phyloP scores from a whole-genome alignment of 2,113 vertebrate genomes.

The Cariama cristata region DNA sequence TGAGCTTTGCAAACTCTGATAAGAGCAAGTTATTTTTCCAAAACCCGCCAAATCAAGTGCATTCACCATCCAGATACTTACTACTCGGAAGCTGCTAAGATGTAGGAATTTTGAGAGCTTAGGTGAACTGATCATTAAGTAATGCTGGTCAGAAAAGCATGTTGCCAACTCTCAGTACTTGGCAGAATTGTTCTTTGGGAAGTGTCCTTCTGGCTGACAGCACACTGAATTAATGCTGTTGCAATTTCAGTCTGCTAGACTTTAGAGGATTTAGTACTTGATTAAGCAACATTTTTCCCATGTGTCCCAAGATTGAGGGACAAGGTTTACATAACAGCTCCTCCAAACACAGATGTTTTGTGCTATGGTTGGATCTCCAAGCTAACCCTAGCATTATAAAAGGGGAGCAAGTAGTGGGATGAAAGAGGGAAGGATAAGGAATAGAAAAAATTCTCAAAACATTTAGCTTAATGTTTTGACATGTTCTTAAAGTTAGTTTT shows the following conservation, averaged over 20 bases:
- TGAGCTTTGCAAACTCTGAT: background rate
- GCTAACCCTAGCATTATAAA: background rate
- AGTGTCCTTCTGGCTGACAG: background rate
- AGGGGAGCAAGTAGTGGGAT: background rate
- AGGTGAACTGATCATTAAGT: background rate
- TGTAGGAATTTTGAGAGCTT: background rate
- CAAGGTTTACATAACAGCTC: background rate
- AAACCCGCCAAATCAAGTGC: background rate
- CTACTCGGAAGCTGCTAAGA: background rate
- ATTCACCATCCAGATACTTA: background rate
- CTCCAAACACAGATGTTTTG: background rate
- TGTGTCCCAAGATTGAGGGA: background rate
- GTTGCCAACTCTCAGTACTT: background rate
- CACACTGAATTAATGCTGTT: background rate
- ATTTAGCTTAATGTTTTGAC: background rate
- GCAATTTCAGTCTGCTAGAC: background rate
- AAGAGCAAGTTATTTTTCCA: background rate
- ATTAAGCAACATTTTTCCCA: background rate
- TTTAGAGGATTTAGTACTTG: background rate
- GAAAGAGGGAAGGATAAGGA: background rate
- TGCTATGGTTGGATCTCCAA: background rate
- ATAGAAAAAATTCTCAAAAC: background rate
- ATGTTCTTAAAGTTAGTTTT: background rate
- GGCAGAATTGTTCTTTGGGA: background rate
- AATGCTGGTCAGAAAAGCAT: background rate